Conservation (phyloP, 2,888 invertebrate genomes). For the Noctuana brunneofusca region DNA sequence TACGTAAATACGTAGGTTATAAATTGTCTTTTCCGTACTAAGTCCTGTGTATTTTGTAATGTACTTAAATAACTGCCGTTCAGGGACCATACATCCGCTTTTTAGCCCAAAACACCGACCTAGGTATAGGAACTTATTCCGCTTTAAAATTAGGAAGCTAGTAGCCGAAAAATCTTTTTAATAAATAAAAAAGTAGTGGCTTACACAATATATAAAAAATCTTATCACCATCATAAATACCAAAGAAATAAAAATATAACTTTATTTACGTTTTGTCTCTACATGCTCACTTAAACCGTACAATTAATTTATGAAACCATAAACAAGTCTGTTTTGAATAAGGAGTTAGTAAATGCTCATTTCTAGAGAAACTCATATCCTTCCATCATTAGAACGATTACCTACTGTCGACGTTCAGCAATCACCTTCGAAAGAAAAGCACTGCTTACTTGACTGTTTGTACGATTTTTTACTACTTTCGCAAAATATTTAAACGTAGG, state of each 20-base stretch:
- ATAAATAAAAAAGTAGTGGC: no score
- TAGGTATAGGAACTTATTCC: not conserved
- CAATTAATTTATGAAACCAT: not conserved
- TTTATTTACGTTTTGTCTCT: not conserved
- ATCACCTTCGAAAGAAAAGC: not conserved
- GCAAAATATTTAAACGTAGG: no score
- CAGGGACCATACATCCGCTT: not conserved
- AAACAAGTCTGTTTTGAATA: not conserved
- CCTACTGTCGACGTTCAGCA: not conserved
- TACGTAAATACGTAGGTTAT: not conserved
- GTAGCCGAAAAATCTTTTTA: no score
- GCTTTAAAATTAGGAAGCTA: not conserved
- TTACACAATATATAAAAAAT: no score
- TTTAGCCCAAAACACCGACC: not conserved
- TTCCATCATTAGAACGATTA: conserved; percentile 2
- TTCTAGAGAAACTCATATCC: conserved; percentile 3
- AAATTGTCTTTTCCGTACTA: not conserved
- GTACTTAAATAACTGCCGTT: conserved; percentile 3
- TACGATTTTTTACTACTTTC: no score
- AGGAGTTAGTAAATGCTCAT: not conserved
- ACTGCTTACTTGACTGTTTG: not conserved
- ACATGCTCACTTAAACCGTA: not conserved
- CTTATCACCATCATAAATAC: not conserved
- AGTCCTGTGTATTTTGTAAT: not conserved
- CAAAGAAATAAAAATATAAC: no score